Conservation (phyloP, 35 echinoderm and acorn worm species). For the Hemicentrotus pulcherrimus region DNA sequence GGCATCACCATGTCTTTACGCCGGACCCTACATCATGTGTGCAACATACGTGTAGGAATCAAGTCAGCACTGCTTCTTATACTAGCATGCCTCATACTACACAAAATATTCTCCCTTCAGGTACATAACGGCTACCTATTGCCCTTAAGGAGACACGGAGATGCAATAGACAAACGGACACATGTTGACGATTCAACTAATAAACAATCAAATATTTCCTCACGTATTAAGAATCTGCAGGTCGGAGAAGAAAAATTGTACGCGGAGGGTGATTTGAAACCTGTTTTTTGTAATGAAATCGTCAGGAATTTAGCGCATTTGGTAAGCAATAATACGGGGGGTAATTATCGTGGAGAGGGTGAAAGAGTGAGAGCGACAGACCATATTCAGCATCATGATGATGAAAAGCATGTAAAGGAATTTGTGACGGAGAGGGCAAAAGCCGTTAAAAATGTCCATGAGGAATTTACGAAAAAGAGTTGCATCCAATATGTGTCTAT, state of each 20-base stretch:
- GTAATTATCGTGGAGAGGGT: background rate
- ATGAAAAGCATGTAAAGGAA: background rate
- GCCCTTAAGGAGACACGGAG: background rate
- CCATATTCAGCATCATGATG: background rate
- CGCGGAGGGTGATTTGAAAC: background rate
- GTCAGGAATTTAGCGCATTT: background rate
- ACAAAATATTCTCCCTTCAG: background rate
- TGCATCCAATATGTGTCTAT: conserved; percentile 52
- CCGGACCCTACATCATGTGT: background rate
- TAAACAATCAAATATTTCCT: background rate
- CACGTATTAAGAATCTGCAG: background rate
- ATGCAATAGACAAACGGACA: background rate
- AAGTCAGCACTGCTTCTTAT: background rate
- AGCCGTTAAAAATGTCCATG: background rate
- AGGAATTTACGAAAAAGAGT: background rate
- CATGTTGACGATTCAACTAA: background rate
- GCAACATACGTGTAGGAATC: background rate
- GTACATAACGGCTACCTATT: background rate
- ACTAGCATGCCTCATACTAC: background rate
- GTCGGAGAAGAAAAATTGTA: background rate
- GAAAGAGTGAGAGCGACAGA: background rate
- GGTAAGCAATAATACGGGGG: background rate
- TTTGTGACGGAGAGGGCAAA: background rate
- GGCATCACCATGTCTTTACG: background rate
- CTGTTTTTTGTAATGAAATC: background rate